Evolutionary conservation across 2,113 vertebrate genomes (phyloP), one percentile per base, ranked within the genome.

Genomic region (Gobiocypris rarus): DNA sequence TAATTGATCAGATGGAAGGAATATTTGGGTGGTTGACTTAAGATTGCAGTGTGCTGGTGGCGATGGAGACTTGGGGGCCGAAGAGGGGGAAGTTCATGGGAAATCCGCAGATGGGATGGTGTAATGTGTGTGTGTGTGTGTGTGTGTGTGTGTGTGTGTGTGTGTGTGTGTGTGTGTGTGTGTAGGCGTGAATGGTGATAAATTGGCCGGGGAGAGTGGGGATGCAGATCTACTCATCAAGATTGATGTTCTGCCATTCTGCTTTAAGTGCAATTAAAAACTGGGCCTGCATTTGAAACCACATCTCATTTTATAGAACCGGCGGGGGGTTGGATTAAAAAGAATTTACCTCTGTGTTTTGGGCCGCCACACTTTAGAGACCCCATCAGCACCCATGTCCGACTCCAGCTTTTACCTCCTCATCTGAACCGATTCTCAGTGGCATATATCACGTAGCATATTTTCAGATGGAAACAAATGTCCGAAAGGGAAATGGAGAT

Each of bases 221-320:
- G 93, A 94, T 95, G 94, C 92, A 94, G 94, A 95, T 95, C 94
- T 92, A 94, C 94, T 95, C 94, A 94, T 95, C 93, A 95, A 94
- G 94, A 95, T 95, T 95, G 94, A 95, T 95, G 94, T 93, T 94
- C 92, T 94, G 94, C 93, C 93, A 93, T 94, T 93, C 91, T 92
- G 93, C 94, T 94, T 95, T 95, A 95, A 95, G 94, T 95, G 94
- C 94, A 95, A 95, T 95, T 95, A 95, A 95, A 95, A 94, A 87
- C 48, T 85, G 93, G 93, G 90, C 90, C 92, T 90, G 90, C 93
- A 90, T 93, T 92, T 92, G 93, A 92, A 92, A 91, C 91, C 92
- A 89, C 90, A 81, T 89, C 90, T 92, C 91, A 92, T 91, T 74
- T 86, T 89, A 89, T 84, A 85, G 85, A 86, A 90, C 50, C 67